A percentile compares a stretch with the other conserved stretches of the same genome.
phyloP scores from a whole-genome alignment of 2,113 vertebrate species.

The Bubalus kerabau region DNA sequence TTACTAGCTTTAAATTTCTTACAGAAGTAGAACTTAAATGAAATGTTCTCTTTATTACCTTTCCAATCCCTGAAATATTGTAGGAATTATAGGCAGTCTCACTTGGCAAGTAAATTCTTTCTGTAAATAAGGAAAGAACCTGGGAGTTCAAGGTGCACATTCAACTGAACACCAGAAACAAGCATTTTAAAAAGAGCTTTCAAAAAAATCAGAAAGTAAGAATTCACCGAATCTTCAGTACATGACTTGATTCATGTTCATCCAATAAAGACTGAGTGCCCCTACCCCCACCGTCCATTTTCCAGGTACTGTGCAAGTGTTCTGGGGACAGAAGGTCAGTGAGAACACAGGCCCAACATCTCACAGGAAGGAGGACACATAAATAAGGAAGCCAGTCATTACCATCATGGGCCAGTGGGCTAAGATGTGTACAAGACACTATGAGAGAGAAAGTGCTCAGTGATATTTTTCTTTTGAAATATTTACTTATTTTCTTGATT shows the following conservation, averaged over 20 bases:
- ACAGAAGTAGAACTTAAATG: neutral
- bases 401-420: too few relatives aligned
- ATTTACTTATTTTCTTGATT: neutral
- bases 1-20: neutral
- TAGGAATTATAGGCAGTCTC: neutral
- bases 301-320: neutral
- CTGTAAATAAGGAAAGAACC: neutral
- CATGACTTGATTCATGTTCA: neutral
- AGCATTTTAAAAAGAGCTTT: neutral
- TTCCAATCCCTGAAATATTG: neutral
- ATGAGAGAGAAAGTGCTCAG: neutral
- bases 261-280: neutral
- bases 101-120: neutral
- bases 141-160: neutral
- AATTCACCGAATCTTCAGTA: neutral
- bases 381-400: neutral
- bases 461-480: neutral
- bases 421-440: neutral
- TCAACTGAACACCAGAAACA: neutral
- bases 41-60: neutral
- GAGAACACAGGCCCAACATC: neutral
- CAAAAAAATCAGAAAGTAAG: neutral
- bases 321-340: neutral
- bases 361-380: neutral
- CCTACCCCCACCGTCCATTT: neutral